A percentile compares a stretch with the other conserved stretches of the same genome.
Conservation (phyloP, 1,140 invertebrate species). For the Trachymyrmex septentrionalis region DNA sequence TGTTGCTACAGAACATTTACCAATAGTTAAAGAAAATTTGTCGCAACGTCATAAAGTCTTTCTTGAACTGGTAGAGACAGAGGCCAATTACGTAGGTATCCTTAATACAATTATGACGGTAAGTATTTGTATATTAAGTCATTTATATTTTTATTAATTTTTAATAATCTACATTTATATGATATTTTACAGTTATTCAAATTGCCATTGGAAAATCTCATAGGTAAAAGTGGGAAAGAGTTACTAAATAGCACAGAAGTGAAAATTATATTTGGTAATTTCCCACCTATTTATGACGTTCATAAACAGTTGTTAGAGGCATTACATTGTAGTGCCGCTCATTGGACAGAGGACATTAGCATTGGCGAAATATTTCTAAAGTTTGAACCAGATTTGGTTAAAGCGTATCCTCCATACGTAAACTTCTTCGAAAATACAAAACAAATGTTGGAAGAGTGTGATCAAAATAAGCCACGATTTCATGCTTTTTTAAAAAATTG, state of each 20-base stretch:
- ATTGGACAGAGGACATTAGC: slow-evolving; percentile 94
- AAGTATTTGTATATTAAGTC: slow-evolving; percentile 52
- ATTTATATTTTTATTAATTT: background rate
- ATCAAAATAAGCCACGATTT: slow-evolving; percentile 96
- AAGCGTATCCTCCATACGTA: slow-evolving; percentile 98
- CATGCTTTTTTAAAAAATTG: slow-evolving; percentile 99
- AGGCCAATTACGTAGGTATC: slow-evolving; percentile 98
- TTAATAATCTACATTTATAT: slow-evolving; percentile 12
- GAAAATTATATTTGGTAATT: slow-evolving; percentile 98
- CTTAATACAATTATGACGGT: slow-evolving; percentile 96
- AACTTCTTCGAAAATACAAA: slow-evolving; percentile 99
- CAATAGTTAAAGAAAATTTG: slow-evolving; percentile 88
- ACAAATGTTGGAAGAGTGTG: slow-evolving; percentile 95
- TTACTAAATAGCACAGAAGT: slow-evolving; percentile 96
- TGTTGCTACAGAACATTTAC: slow-evolving; percentile 86
- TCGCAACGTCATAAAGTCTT: slow-evolving; percentile 95
- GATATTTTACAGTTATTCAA: slow-evolving; percentile 93
- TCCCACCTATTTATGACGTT: slow-evolving; percentile 97
- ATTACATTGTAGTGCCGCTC: slow-evolving; percentile 89
- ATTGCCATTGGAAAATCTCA: slow-evolving; percentile 94
- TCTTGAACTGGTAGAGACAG: slow-evolving; percentile 97
- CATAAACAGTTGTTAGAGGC: slow-evolving; percentile 95
- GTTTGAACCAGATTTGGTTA: slow-evolving; percentile 93
- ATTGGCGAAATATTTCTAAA: slow-evolving; percentile 96
- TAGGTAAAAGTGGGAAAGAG: slow-evolving; percentile 89